These are phyloP conservation scores for Drosophila navojoa DNA, from an alignment of 1,140 invertebrate species.

Conservation along the genomic window DNA sequence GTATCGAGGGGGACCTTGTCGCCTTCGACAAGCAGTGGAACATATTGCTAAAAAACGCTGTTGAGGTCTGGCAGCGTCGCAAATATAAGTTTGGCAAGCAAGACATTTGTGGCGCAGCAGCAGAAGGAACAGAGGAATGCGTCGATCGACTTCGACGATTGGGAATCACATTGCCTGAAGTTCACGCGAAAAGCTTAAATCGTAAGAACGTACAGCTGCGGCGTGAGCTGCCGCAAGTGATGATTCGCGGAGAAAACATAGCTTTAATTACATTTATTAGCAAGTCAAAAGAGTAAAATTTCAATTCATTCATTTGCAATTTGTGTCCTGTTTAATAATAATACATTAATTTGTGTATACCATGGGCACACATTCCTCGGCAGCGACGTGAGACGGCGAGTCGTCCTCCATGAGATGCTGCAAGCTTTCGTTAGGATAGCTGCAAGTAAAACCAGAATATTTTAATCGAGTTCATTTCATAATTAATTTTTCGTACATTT, in stretches of 20 bases:
- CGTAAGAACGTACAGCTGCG: constrained; percentile 88
- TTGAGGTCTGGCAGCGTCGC: constrained; percentile 91
- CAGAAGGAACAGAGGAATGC: constrained; percentile 44
- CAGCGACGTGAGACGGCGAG: constrained; percentile 89
- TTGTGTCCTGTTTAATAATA: not conserved
- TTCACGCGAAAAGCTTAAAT: constrained; percentile 85
- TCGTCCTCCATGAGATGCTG: constrained; percentile 87
- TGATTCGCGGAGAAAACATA: constrained; percentile 94
- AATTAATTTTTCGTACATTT: constrained; percentile 45
- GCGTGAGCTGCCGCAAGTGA: constrained; percentile 90
- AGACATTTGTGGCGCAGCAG: constrained; percentile 44
- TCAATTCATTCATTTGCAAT: constrained; percentile 6
- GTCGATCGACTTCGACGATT: constrained; percentile 41
- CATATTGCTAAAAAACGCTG: constrained; percentile 93
- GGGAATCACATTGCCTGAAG: constrained; percentile 83
- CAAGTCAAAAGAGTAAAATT: constrained; percentile 29
- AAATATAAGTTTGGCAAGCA: constrained; percentile 82
- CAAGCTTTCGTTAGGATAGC: constrained; percentile 89
- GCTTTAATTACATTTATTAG: constrained; percentile 80
- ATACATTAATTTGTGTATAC: constrained; percentile 83
- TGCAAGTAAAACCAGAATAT: constrained; percentile 60
- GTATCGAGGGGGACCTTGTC: constrained; percentile 91
- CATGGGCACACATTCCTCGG: constrained; percentile 88
- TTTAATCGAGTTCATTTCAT: no score
- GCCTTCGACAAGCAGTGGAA: constrained; percentile 99